Base-by-base conservation (phyloP, 2,113 vertebrate genomes). In the Meles meles region DNA sequence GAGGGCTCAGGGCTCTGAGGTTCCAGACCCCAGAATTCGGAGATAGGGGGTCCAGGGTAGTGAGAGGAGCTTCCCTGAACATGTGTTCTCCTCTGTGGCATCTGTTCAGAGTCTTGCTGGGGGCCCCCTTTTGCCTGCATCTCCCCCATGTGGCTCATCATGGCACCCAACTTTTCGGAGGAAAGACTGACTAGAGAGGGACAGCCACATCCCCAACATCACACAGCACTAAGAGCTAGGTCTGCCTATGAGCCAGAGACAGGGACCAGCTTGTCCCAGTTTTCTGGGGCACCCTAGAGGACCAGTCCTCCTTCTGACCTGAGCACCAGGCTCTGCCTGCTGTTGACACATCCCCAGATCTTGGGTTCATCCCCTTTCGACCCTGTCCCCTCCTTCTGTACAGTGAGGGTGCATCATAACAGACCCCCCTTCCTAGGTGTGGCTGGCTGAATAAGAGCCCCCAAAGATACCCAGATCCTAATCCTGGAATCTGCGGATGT, bases 221-320 rank as follows among this genome's bases (percentile, higher is more conserved):
- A 47, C 89, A 55, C 44, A 84, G 80, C 80, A 76, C 69, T 0
- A 0, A 7, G 18, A 65, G 0, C n/a, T 44, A 57, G 6, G 2
- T 65, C 86, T 55, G 27, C 57, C 44, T 18, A 20, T 18, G 37
- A 25, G 52, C 49, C 77, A 52, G 34, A 27, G 2, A 1, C 1
- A 17, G 34, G 39, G 42, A 29, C 47, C 59, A n/a, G n/a, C 31
- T 20, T 11, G 57, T 77, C 23, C 61, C 61, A 55, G n/a, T 21
- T 90, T 37, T 18, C 34, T 2, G 25, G 52, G 34, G 9, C 69
- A 69, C 49, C 27, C 21, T 21, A 44, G 31, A 65, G 15, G 13
- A 29, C 88, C 39, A n/a, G 87, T 39, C 87, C 31, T 76, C 57
- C 39, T 17, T 44, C 49, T 25, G 27, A 42, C 37, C 71, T 90